Base-by-base conservation (phyloP, 2,113 vertebrate genomes). In the Hemicordylus capensis region DNA sequence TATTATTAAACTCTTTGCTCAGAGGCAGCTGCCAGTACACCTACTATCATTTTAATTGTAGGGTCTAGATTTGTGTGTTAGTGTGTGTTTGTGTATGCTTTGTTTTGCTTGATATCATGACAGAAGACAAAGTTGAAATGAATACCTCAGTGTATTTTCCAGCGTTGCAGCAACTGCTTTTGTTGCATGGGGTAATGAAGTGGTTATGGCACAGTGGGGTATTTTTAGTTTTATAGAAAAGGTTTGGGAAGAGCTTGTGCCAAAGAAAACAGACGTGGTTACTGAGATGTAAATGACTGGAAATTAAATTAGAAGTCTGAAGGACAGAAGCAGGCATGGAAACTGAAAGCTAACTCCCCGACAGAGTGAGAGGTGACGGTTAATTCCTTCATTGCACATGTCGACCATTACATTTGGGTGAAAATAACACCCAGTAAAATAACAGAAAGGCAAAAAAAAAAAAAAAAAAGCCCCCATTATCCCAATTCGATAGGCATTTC, bases 41-140 rank as follows among this genome's bases (percentile, higher is more conserved):
- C 96, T 97, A 97, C 95, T 96, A 97, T 96, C 93, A 94, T 91
- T 95, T 96, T 98, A 98, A 98, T 97, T 97, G 96, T 97, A 97
- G 95, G 96, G 95, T 97, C 95, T 95, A 95, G 95, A 95, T 97
- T 97, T 96, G 48, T 10, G 51, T 54, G 51, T 6, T 51, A 12
- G 48, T 6, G 67, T 4, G 61, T 10, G 73, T 64, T 34, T 39
- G 42, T 79, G 54, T 72, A 61, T 75, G 66, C 72, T 96, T 92
- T 93, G 92, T 88, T 93, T 92, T 92, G 88, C 88, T 88, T 75
- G 91, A 92, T 88, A 91, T 91, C 88, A 87, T 91, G 92, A 86
- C 92, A 92, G 94, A 91, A 94, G 91, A 56, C 91, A 90, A 89
- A 92, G 89, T 84, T 89, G 88, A 94, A 93, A 95, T 93, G 90